phyloP scores from a whole-genome alignment of 1,140 invertebrate genomes.

The Bombus affinis region DNA sequence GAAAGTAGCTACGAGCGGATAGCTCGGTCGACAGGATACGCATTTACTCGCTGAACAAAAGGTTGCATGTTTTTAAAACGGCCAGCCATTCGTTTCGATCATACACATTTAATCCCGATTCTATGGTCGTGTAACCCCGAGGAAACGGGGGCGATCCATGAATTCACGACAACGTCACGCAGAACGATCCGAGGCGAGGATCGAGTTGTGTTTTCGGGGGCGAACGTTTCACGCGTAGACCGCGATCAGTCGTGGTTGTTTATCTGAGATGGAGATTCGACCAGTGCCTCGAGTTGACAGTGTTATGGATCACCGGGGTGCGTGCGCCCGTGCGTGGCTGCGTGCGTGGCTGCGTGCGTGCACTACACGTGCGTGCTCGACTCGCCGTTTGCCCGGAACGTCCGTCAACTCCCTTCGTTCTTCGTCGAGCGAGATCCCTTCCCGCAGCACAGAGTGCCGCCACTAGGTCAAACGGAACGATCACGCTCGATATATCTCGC shows the following conservation, averaged over 20 bases:
- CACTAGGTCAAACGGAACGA: constrained; percentile 67
- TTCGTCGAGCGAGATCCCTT: constrained; percentile 40
- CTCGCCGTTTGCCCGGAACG: constrained; percentile 44
- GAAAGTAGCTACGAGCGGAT: not conserved
- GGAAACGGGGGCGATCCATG: constrained; percentile 9
- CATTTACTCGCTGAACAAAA: not conserved
- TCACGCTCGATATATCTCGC: constrained; percentile 52
- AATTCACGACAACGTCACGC: not conserved
- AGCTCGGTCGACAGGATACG: too few species aligned
- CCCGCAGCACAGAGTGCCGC: constrained; percentile 39
- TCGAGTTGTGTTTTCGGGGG: constrained; percentile 25
- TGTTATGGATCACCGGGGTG: constrained; percentile 77
- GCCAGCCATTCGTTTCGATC: not conserved
- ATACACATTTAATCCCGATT: not conserved
- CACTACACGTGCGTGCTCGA: constrained; percentile 61
- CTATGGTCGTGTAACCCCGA: not conserved
- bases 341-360: constrained; percentile 38
- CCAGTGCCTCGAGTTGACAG: constrained; percentile 70
- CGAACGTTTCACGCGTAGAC: constrained; percentile 27
- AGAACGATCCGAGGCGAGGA: constrained; percentile 5
- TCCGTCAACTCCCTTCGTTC: constrained; percentile 38
- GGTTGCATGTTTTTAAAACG: not conserved
- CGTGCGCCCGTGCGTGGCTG: constrained; percentile 32
- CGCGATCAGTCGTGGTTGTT: constrained; percentile 30
- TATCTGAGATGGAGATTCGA: constrained; percentile 70